Percentiles rank a stretch among this genome's conserved stretches.
phyloP scores from a whole-genome alignment of 2,113 vertebrate genomes.

The Camelus bactrianus region DNA sequence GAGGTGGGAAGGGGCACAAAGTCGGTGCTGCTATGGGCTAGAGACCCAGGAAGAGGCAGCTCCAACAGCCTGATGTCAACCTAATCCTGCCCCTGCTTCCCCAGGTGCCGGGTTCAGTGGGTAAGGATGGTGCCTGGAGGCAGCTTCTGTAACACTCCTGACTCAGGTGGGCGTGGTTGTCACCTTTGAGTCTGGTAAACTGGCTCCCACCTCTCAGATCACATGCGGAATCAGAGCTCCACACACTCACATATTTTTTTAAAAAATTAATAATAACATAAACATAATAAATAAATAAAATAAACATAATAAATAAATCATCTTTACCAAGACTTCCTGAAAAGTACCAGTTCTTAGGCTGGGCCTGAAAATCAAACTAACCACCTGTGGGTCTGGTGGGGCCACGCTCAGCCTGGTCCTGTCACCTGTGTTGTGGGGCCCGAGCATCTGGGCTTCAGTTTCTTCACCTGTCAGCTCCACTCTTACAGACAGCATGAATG shows the following conservation, averaged over 20 bases:
- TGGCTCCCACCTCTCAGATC: neutral
- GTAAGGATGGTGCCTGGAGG: fast-evolving
- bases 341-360: neutral
- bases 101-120: neutral
- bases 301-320: neutral
- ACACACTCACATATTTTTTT: neutral
- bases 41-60: neutral
- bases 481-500: fast-evolving
- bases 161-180: fast-evolving
- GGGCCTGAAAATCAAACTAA: neutral
- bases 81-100: neutral
- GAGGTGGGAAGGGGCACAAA: fast-evolving
- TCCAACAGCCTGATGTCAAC: neutral
- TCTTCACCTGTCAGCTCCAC: neutral
- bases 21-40: neutral
- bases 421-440: fast-evolving
- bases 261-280: neutral
- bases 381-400: fast-evolving
- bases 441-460: fast-evolving
- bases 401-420: fast-evolving
- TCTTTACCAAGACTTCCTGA: neutral
- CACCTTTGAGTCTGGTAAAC: neutral
- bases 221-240: neutral
- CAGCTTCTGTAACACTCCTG: neutral
- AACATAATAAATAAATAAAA: neutral